These are phyloP conservation scores for Potamilus streckersoni DNA, from an alignment of 1,140 invertebrate genomes.

Conservation along the genomic window DNA sequence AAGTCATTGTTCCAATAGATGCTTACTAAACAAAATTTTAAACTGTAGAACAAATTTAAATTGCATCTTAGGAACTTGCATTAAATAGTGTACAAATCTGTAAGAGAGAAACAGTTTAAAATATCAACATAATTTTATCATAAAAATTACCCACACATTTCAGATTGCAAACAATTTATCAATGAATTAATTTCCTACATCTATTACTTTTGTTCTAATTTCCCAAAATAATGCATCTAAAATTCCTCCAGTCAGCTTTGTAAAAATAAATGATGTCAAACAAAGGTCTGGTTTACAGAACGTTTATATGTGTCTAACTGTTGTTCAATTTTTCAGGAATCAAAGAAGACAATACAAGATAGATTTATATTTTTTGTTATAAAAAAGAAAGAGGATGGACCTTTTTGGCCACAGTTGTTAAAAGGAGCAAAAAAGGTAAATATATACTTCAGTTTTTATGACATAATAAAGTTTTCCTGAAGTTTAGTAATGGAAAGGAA, in stretches of 20 bases:
- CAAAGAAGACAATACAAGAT: slow-evolving; percentile 73
- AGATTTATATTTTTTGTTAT: slow-evolving; percentile 84
- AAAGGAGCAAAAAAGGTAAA: slow-evolving; percentile 84
- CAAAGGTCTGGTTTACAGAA: not conserved
- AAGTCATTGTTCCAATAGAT: too few species aligned
- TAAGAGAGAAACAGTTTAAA: too few species aligned
- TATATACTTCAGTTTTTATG: not conserved
- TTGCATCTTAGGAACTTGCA: too few species aligned
- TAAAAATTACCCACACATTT: too few species aligned
- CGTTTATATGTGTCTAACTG: not conserved
- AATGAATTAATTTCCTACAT: too few species aligned
- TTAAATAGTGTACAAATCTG: too few species aligned
- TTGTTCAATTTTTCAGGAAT: slow-evolving; percentile 67
- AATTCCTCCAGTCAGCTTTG: not conserved
- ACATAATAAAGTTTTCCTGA: not conserved
- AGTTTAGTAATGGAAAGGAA: not conserved
- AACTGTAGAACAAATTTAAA: too few species aligned
- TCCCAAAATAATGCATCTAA: too few species aligned
- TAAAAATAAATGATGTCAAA: not conserved
- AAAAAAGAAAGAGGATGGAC: slow-evolving; percentile 78
- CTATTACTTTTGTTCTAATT: too few species aligned
- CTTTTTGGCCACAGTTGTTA: slow-evolving; percentile 89
- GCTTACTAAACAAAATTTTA: too few species aligned
- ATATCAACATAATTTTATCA: too few species aligned
- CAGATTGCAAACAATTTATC: too few species aligned